Evolutionary conservation across 2,113 vertebrate species (phyloP), one percentile per base, ranked within the genome.

Genomic region (Hassar affinis): DNA sequence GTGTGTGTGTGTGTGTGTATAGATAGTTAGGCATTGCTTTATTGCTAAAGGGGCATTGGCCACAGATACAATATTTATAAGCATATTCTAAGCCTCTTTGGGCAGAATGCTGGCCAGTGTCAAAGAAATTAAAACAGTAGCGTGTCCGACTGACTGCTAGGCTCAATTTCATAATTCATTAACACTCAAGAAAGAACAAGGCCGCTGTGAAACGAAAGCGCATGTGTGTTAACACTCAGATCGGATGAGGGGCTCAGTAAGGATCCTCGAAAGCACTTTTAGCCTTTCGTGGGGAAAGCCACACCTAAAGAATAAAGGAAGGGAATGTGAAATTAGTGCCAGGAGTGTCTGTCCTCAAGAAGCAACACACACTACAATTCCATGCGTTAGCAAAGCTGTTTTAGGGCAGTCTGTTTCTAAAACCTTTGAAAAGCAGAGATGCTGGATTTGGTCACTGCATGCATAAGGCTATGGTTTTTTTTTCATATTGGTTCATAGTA

Each of bases 291-390:
- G 93, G 95, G 95, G 94, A 96, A 96, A 95, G 96, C 94, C 95
- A 96, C 95, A 96, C 95, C 95, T 96, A 93, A 95, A 96, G 96
- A 95, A 95, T 96, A 94, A 96, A 96, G 94, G 95, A 95, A 96
- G 94, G 95, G 94, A 95, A 95, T 94, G 94, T 92, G 93, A 91
- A 72, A 94, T 96, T 95, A 95, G 94, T 94, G 92, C 93, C 89
- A 92, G 93, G 93, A 93, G 93, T 84, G 84, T 78, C 56, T 77
- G 74, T 79, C 81, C 72, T 81, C 61, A 49, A 83, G 80, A 85
- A 85, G 75, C 78, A 59, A 86, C 85, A 88, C 75, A 83, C 88
- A 85, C 45, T 49, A 68, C 57, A 54, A 69, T 75, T 78, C 30
- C 56, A 79, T 79, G 79, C 49, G 49, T 82, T 59, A 59, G 42